phyloP scores from a whole-genome alignment of 2,888 invertebrate species.

The Standfussiana lucernea region DNA sequence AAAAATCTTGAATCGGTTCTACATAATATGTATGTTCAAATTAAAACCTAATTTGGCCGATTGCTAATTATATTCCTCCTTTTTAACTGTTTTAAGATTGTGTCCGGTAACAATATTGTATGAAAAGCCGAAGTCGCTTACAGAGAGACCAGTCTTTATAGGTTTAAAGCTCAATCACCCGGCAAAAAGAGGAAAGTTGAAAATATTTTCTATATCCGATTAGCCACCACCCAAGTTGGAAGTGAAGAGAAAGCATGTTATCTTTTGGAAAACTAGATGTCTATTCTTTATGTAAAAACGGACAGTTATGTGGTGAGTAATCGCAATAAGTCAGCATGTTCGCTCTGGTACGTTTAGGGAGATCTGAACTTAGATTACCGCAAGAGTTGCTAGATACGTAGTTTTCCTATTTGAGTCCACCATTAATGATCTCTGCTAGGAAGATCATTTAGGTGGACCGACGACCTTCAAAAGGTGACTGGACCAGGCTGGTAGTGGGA shows the following conservation, averaged over 20 bases:
- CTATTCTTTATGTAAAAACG: slow-evolving; percentile 9
- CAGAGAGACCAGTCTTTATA: slow-evolving; percentile 40
- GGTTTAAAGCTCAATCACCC: slow-evolving; percentile 57
- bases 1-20: too few species aligned
- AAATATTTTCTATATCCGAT: slow-evolving; percentile 71
- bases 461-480: background rate
- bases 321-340: background rate
- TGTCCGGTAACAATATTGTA: background rate
- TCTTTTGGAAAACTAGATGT: slow-evolving; percentile 56
- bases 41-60: too few species aligned
- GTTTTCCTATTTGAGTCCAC: background rate
- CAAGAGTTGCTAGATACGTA: background rate
- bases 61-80: too few species aligned
- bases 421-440: background rate
- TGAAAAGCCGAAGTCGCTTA: slow-evolving; percentile 8
- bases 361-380: background rate
- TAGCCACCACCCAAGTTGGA: slow-evolving; percentile 53
- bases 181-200: slow-evolving; percentile 64
- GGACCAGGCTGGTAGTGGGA: background rate
- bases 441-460: background rate
- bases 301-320: background rate
- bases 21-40: too few species aligned
- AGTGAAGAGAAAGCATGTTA: slow-evolving; percentile 57
- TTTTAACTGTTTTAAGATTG: background rate
- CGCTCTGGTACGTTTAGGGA: background rate